Evolutionary conservation across 1,140 invertebrate genomes (phyloP).

Genomic region (Maconellicoccus hirsutus): DNA sequence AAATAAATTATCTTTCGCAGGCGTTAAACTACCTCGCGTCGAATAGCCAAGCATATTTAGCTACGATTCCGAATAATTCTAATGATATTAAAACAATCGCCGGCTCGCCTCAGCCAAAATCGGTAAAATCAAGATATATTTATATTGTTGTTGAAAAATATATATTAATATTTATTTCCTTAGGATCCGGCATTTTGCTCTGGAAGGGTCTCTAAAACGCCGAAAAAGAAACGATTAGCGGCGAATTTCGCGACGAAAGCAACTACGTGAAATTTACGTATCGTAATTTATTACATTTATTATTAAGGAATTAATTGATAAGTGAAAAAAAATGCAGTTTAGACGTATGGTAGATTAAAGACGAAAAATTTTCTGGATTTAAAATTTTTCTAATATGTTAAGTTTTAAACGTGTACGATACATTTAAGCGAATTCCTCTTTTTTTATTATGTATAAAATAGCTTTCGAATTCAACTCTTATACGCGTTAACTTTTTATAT

Average conservation of each 20-base stretch:
- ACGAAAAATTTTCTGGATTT: background rate
- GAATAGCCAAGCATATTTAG: background rate
- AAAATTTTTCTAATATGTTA: background rate
- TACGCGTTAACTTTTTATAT: background rate
- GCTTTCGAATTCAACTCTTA: background rate
- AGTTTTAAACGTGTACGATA: background rate
- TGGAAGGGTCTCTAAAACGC: background rate
- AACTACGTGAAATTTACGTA: background rate
- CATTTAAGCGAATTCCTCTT: background rate
- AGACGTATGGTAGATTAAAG: background rate
- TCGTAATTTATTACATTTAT: too few species aligned
- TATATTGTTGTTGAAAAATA: too few species aligned
- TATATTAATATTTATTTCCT: too few species aligned
- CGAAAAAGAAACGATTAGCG: background rate
- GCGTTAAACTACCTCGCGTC: background rate
- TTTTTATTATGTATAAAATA: background rate
- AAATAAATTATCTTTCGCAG: background rate
- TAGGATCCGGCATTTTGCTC: background rate
- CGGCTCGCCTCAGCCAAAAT: background rate
- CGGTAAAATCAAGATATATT: background rate
- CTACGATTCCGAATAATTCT: background rate
- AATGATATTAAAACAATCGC: background rate
- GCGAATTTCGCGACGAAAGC: background rate
- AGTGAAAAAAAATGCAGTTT: background rate
- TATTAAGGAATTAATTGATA: too few species aligned